Evolutionary conservation across 2,888 invertebrate genomes (phyloP).

Genomic region (Epinotia demarniana): DNA sequence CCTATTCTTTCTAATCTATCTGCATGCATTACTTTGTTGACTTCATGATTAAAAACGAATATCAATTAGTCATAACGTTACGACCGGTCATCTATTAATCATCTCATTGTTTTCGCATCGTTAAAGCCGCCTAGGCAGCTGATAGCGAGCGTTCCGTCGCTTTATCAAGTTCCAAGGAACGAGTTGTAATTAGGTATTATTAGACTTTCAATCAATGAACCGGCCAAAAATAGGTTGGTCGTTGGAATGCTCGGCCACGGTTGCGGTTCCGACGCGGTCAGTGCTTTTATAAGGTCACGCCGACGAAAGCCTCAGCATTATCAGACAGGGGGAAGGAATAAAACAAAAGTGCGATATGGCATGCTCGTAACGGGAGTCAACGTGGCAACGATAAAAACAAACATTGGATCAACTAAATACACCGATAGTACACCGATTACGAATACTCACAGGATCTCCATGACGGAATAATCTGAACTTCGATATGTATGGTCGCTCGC

Average conservation of each 20-base stretch:
- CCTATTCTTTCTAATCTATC: constrained; percentile 52
- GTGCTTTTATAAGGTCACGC: constrained; percentile 80
- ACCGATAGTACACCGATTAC: constrained; percentile 70
- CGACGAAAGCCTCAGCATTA: constrained; percentile 86
- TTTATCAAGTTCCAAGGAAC: constrained; percentile 34
- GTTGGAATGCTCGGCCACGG: constrained; percentile 76
- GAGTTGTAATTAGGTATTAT: constrained; percentile 36
- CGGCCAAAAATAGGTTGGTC: constrained; percentile 77
- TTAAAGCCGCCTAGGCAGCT: constrained; percentile 33
- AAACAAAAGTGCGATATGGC: constrained; percentile 81
- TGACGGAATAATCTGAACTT: constrained; percentile 69
- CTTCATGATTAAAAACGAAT: constrained; percentile 29
- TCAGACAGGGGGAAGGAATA: constrained; percentile 68
- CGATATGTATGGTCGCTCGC: constrained; percentile 63
- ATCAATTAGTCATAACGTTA: constrained; percentile 31
- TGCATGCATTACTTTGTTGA: constrained; percentile 41
- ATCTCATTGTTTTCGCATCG: constrained; percentile 42
- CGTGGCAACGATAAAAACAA: constrained; percentile 79
- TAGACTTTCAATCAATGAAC: constrained; percentile 47
- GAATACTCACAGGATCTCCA: constrained; percentile 79
- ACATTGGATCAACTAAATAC: constrained; percentile 76
- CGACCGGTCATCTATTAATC: constrained; percentile 45
- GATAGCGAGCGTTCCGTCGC: constrained; percentile 28
- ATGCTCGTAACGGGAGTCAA: constrained; percentile 84
- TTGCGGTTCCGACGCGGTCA: constrained; percentile 79